Evolutionary conservation across 1,140 invertebrate genomes (phyloP).

Genomic region (Psilanteris sp.): DNA sequence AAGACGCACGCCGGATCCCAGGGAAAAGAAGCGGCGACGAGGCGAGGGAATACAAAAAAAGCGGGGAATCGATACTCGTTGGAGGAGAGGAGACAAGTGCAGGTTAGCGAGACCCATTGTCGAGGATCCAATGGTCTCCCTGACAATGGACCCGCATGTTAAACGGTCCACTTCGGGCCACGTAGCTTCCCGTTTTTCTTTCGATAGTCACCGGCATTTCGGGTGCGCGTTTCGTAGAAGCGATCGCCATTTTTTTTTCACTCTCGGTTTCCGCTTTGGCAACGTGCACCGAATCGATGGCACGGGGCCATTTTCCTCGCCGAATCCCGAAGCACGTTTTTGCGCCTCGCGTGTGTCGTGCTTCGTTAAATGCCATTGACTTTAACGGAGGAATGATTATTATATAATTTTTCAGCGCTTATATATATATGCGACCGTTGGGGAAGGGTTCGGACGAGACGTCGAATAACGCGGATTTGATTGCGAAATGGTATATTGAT

Average conservation of each 20-base stretch:
- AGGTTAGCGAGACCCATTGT: conserved; percentile 69
- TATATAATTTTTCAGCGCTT: conserved; percentile 7
- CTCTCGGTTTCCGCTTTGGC: conserved; percentile 57
- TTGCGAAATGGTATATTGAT: too few relatives aligned
- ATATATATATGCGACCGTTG: too few relatives aligned
- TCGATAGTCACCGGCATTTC: conserved; percentile 50
- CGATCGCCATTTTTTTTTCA: conserved; percentile 62
- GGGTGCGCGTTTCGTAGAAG: conserved; percentile 46
- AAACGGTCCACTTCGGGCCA: conserved; percentile 66
- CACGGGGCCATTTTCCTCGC: conserved; percentile 38
- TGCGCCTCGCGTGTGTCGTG: conserved; percentile 13
- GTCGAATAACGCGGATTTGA: too few relatives aligned
- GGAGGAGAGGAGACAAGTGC: conserved; percentile 59
- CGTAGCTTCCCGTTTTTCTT: conserved; percentile 61
- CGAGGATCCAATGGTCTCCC: conserved; percentile 66
- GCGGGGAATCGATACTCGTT: conserved; percentile 62
- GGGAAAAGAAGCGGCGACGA: conserved; percentile 49
- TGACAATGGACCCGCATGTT: conserved; percentile 75
- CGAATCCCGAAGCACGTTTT: conserved; percentile 17
- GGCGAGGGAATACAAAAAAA: conserved; percentile 50
- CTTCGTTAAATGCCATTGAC: conserved; percentile 15
- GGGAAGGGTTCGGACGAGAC: too few relatives aligned
- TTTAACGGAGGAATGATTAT: conserved; percentile 6
- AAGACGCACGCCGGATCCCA: conserved; percentile 47
- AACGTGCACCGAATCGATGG: conserved; percentile 48